These are phyloP conservation scores for Mus musculus DNA, from an alignment of 2,113 vertebrate genomes.

Conservation along the genomic window DNA sequence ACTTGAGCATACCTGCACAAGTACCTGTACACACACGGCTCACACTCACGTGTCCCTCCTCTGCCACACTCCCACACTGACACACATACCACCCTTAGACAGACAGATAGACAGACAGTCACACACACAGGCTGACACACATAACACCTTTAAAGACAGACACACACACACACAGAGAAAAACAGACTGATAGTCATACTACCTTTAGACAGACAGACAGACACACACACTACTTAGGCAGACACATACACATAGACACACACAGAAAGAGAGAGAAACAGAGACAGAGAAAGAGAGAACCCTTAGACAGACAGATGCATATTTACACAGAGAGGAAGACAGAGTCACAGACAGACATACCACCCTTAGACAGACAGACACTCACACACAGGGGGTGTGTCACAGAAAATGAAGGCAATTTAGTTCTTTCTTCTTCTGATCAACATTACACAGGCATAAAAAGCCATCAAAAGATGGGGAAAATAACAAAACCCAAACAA, in stretches of 20 bases:
- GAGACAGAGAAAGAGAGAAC: too few relatives aligned
- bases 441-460: neutral
- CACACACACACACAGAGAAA: too few relatives aligned
- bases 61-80: too few relatives aligned
- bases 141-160: too few relatives aligned
- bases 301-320: neutral
- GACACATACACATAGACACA: neutral
- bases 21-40: neutral
- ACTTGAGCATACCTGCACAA: neutral
- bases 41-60: neutral
- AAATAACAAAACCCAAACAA: neutral
- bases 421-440: neutral
- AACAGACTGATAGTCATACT: too few relatives aligned
- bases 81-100: neutral
- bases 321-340: too few relatives aligned
- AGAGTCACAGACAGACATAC: neutral
- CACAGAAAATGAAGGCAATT: neutral
- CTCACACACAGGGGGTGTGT: neutral
- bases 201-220: too few relatives aligned
- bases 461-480: neutral
- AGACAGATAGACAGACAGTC: neutral
- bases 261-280: too few relatives aligned
- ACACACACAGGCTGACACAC: too few relatives aligned
- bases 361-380: neutral
- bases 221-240: too few relatives aligned